Conservation (phyloP, 2,113 vertebrate species). For the Crotalus horridus region DNA sequence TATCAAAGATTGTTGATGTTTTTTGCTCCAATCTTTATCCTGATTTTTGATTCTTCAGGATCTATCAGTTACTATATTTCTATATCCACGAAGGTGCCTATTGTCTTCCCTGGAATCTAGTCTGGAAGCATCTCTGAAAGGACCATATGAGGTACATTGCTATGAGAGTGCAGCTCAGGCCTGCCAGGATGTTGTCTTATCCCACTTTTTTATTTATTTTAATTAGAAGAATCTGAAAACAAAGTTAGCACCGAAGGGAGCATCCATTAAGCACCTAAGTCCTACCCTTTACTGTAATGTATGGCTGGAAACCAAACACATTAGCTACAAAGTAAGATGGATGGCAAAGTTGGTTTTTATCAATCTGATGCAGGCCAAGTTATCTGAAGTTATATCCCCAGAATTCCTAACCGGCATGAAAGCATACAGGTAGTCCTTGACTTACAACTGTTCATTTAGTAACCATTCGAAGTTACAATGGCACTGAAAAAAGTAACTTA, state of each 20-base stretch:
- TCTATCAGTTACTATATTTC: background rate
- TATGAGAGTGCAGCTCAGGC: background rate
- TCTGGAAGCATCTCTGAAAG: background rate
- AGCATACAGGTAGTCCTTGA: background rate
- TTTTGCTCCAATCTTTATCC: too few relatives aligned
- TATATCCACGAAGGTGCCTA: background rate
- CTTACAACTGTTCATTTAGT: too few relatives aligned
- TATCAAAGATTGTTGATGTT: too few relatives aligned
- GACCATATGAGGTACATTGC: background rate
- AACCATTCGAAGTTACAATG: too few relatives aligned
- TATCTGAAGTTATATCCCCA: background rate
- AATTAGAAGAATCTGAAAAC: background rate
- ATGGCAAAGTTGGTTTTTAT: background rate
- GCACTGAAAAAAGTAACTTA: too few relatives aligned
- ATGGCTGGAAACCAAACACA: background rate
- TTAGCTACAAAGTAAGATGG: background rate
- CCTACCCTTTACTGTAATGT: background rate
- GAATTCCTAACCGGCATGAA: background rate
- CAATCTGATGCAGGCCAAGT: background rate
- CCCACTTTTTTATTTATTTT: background rate
- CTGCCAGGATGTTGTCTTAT: background rate
- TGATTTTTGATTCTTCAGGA: too few relatives aligned
- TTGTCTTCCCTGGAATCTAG: background rate
- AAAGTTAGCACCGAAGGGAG: background rate
- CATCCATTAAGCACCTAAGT: background rate